Evolutionary conservation across 2,113 vertebrate genomes (phyloP).

Genomic region (Fulica atra): DNA sequence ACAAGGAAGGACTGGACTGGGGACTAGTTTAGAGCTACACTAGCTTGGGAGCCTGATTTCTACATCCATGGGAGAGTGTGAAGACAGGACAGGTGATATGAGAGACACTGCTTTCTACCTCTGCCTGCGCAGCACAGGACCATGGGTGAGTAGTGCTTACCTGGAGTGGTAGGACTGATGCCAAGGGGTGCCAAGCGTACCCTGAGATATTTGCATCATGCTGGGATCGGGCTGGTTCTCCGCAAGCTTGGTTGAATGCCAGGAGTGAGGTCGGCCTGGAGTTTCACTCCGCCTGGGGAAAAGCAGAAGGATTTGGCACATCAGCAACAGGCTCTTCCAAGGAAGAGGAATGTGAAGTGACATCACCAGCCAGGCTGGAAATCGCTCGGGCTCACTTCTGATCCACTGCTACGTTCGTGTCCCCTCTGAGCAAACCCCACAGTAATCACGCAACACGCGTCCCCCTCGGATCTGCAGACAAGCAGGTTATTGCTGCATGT

Average conservation of each 20-base stretch:
- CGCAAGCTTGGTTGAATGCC: constrained; percentile 87
- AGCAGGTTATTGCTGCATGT: neutral
- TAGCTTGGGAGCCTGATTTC: neutral
- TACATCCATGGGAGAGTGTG: neutral
- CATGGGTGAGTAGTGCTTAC: constrained; percentile 66
- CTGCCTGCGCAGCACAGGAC: neutral
- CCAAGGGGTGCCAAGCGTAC: constrained; percentile 86
- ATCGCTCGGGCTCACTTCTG: neutral
- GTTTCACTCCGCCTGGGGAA: constrained; percentile 81
- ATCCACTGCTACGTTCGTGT: neutral
- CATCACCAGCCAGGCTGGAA: neutral
- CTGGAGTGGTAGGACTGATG: constrained; percentile 89
- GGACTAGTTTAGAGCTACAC: neutral
- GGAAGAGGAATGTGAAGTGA: neutral
- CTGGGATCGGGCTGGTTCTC: constrained; percentile 81
- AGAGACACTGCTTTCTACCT: neutral
- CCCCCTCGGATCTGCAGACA: neutral
- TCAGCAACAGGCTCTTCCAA: neutral
- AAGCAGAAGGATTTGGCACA: constrained; percentile 2
- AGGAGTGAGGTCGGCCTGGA: constrained; percentile 87
- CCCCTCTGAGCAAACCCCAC: neutral
- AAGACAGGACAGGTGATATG: neutral
- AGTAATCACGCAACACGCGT: accelerated
- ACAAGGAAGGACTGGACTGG: neutral
- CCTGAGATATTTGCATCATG: constrained; percentile 92